A percentile compares a stretch with the other conserved stretches of the same genome.
These are phyloP conservation scores for Pyrgilauda ruficollis DNA, from an alignment of 2,113 vertebrate species.

Conservation along the genomic window DNA sequence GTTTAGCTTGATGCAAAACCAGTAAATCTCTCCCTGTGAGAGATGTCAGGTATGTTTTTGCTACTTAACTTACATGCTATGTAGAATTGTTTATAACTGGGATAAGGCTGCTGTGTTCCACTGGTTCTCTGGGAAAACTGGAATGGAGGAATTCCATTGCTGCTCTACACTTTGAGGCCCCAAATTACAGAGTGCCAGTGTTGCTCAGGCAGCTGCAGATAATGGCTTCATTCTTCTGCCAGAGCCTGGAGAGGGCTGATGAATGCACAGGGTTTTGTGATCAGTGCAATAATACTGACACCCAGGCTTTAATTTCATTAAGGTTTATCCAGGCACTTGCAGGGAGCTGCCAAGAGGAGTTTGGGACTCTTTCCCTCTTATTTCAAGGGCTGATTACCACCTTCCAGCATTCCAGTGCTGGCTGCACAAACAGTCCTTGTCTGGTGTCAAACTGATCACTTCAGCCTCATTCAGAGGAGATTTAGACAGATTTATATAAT, in stretches of 20 bases:
- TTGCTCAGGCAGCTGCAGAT: background rate
- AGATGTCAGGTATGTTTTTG: background rate
- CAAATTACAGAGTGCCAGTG: background rate
- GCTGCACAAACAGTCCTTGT: background rate
- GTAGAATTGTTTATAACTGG: background rate
- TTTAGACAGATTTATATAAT: background rate
- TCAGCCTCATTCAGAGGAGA: background rate
- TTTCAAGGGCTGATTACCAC: background rate
- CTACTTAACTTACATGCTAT: background rate
- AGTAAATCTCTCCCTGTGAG: background rate
- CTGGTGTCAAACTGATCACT: background rate
- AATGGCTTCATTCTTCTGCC: conserved; percentile 27
- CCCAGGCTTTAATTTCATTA: conserved; percentile 4
- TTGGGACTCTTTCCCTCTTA: background rate
- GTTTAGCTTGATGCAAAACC: background rate
- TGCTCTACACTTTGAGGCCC: background rate
- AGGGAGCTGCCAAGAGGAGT: background rate
- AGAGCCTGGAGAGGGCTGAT: background rate
- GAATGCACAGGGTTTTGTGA: background rate
- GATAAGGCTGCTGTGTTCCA: background rate
- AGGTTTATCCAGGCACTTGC: background rate
- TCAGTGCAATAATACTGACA: background rate
- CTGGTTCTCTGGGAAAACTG: background rate
- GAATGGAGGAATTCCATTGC: background rate
- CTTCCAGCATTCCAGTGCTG: background rate